Evolutionary conservation across 2,113 vertebrate species (phyloP), one percentile per base, ranked within the genome.

Genomic region (Psophia crepitans): DNA sequence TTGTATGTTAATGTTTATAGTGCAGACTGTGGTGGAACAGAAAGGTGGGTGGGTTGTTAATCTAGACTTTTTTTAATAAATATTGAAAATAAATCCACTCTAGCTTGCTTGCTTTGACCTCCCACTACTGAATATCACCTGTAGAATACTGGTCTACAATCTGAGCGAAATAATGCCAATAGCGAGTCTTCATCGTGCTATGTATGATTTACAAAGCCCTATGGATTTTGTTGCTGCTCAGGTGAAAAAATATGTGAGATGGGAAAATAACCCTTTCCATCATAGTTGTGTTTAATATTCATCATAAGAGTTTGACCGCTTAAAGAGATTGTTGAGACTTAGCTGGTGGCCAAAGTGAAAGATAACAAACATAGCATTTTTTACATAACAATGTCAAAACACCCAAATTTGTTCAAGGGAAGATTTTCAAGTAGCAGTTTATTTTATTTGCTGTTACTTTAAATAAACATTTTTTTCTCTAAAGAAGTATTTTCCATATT

Each of bases 231-330:
- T 81, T 93, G 44, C 35, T 92, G 85, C 35, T 93, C 37, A 94
- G 77, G 61, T 92, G 87, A 82, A 94, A 97, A 85, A 89, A 70
- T 28, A 18, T 3, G 2, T 90, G 94, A 94, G 96, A 94, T 91
- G 65, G 48, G 32, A 90, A 97, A 84, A 76, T 44, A 68, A 69
- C 9, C 8, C 30, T 83, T 91, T 84, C 79, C 80, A 69, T 16
- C 68, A 82, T 71, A 44, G 61, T 41, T 53, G 78, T 88, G 64
- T 85, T 97, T 90, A 78, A 91, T 94, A 44, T 78, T 78, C 46
- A 32, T 54, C 54, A 23, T 51, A 49, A 19, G 71, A 93, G 44
- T 95, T 35, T 94, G 69, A 68, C 43, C 30, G 33, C 37, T 51
- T 94, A 51, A 68, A 95, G n/a, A 37, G n/a, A 89, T 89, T 85